Evolutionary conservation across 2,113 vertebrate genomes (phyloP).

Genomic region (Calyptommatus sinebrachiatus): DNA sequence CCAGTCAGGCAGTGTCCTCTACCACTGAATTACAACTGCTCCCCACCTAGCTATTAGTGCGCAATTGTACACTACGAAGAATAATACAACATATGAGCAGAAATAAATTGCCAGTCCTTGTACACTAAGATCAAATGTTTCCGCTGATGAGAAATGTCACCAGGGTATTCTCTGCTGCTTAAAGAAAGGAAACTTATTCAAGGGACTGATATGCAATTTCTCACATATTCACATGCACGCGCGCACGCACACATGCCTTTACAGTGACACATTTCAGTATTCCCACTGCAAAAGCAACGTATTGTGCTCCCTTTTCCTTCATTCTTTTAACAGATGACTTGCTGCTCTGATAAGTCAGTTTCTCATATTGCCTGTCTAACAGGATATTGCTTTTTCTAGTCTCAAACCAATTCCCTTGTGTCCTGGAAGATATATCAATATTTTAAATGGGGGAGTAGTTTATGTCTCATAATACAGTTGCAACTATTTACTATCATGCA

Average conservation of each 20-base stretch:
- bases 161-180: not conserved
- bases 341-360: slow-evolving; percentile 15
- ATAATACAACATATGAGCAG: no score
- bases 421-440: slow-evolving; percentile 3
- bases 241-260: not conserved
- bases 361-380: slow-evolving; percentile 34
- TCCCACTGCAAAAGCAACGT: not conserved
- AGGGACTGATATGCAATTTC: no score
- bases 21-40: no score
- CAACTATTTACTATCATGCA: not conserved
- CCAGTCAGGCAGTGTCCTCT: no score
- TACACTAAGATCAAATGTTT: not conserved
- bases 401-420: slow-evolving; percentile 3
- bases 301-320: not conserved
- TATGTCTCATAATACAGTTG: not conserved
- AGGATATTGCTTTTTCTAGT: slow-evolving; percentile 33
- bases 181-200: no score
- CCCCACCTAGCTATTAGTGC: no score
- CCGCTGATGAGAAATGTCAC: not conserved
- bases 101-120: not conserved
- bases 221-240: no score
- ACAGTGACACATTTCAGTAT: not conserved
- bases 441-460: slow-evolving; percentile 1
- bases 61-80: no score
- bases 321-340: slow-evolving; percentile 6